Conservation (phyloP, 2,113 vertebrate species). For the Scytalopus superciliaris region DNA sequence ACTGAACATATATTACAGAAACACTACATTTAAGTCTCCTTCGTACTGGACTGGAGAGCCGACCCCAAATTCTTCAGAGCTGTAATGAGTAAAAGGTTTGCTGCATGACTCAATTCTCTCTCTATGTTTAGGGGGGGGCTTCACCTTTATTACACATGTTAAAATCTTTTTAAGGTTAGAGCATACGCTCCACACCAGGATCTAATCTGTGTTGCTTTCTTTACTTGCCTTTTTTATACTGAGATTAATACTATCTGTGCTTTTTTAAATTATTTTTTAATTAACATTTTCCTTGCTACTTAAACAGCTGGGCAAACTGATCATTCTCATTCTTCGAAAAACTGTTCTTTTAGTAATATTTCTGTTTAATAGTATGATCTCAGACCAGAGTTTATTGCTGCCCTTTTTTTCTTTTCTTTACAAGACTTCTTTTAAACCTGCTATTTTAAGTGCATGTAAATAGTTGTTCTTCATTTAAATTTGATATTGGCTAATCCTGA, state of each 20-base stretch:
- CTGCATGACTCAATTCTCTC: not conserved
- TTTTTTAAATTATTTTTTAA: not conserved
- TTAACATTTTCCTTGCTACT: not conserved
- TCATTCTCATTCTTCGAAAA: not conserved
- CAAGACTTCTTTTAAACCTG: not conserved
- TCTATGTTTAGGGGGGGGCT: not conserved
- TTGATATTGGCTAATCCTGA: not conserved
- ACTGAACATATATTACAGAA: constrained; percentile 7
- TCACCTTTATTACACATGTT: not conserved
- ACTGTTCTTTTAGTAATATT: not conserved
- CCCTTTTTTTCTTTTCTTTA: not conserved
- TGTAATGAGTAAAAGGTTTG: not conserved
- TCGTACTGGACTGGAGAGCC: not conserved
- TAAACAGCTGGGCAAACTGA: not conserved
- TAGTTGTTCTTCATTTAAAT: not conserved
- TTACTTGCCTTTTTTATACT: not conserved
- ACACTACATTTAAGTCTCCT: not conserved
- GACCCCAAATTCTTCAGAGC: not conserved
- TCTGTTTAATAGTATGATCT: constrained; percentile 23
- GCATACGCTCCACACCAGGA: not conserved
- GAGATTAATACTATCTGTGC: not conserved
- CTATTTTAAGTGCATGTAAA: not conserved
- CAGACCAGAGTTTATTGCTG: constrained; percentile 15
- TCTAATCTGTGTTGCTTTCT: not conserved
- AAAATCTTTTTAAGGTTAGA: not conserved